phyloP scores from a whole-genome alignment of 1,140 invertebrate species.

The Drosophila punjabiensis region DNA sequence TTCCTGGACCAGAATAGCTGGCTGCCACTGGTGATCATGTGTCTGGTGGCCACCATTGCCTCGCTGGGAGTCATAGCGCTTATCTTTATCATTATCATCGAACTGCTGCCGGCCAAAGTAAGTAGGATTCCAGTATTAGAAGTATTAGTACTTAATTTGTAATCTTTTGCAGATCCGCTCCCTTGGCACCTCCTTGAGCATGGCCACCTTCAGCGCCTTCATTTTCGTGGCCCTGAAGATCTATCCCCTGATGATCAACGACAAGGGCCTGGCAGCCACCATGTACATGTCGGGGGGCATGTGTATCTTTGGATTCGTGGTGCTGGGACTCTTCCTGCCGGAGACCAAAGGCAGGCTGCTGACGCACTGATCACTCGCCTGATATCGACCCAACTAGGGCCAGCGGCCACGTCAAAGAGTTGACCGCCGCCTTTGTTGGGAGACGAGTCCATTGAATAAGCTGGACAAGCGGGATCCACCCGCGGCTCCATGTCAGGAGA shows the following conservation, averaged over 20 bases:
- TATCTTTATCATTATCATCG: constrained; percentile 65
- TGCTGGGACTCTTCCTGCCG: constrained; percentile 68
- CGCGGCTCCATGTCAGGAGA: constrained; percentile 27
- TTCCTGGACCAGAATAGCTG: constrained; percentile 56
- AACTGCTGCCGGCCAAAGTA: constrained; percentile 69
- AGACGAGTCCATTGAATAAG: constrained; percentile 58
- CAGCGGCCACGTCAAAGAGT: constrained; percentile 52
- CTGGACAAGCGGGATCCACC: constrained; percentile 10
- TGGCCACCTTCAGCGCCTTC: constrained; percentile 67
- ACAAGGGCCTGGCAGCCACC: constrained; percentile 56
- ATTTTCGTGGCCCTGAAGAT: constrained; percentile 74
- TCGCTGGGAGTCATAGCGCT: constrained; percentile 64
- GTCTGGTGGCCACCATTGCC: constrained; percentile 52
- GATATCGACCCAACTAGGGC: constrained; percentile 30
- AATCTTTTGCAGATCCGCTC: constrained; percentile 61
- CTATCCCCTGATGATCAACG: constrained; percentile 69
- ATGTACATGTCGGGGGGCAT: constrained; percentile 69
- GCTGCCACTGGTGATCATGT: constrained; percentile 64
- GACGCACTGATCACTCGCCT: constrained; percentile 54
- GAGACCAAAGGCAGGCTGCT: constrained; percentile 77
- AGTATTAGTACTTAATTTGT: not conserved
- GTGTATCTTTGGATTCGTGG: constrained; percentile 64
- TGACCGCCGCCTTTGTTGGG: constrained; percentile 46
- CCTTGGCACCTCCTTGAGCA: constrained; percentile 70
- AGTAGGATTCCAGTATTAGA: not conserved